phyloP scores from a whole-genome alignment of 1,140 invertebrate species.

The Lycorma delicatula region DNA sequence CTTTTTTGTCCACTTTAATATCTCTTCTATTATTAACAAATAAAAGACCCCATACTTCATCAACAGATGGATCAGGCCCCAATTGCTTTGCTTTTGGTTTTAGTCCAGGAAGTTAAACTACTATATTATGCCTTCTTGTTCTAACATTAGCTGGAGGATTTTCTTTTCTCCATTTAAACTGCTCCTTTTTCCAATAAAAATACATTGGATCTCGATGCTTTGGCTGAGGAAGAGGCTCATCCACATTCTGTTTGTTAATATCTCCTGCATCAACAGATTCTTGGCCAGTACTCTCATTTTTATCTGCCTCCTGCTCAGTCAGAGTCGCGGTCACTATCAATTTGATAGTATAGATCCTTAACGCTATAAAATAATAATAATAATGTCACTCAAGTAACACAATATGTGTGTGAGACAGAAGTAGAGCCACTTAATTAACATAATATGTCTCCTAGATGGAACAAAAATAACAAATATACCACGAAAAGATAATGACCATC shows the following conservation, averaged over 20 bases:
- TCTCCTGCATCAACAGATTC: background rate
- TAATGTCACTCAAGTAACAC: too few relatives aligned
- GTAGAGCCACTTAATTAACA: too few relatives aligned
- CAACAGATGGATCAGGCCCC: background rate
- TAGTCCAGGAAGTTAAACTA: constrained; percentile 1
- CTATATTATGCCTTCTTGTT: constrained; percentile 6
- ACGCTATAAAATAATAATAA: too few relatives aligned
- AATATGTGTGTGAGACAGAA: too few relatives aligned
- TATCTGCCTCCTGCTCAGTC: background rate
- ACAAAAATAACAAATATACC: too few relatives aligned
- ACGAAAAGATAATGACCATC: too few relatives aligned
- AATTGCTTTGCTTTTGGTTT: constrained; percentile 1
- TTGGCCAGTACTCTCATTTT: background rate
- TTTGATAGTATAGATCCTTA: too few relatives aligned
- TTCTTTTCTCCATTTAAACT: constrained; percentile 8
- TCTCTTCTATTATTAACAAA: background rate
- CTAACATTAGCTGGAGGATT: background rate
- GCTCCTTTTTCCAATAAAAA: background rate
- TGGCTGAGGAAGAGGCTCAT: background rate
- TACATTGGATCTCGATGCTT: background rate
- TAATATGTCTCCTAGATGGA: too few relatives aligned
- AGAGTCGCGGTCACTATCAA: constrained; percentile 7
- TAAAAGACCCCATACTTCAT: background rate
- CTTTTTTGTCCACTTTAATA: constrained; percentile 2
- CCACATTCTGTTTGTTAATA: background rate